Evolutionary conservation across 1,140 invertebrate genomes (phyloP).

Genomic region (Aphidius ervi): DNA sequence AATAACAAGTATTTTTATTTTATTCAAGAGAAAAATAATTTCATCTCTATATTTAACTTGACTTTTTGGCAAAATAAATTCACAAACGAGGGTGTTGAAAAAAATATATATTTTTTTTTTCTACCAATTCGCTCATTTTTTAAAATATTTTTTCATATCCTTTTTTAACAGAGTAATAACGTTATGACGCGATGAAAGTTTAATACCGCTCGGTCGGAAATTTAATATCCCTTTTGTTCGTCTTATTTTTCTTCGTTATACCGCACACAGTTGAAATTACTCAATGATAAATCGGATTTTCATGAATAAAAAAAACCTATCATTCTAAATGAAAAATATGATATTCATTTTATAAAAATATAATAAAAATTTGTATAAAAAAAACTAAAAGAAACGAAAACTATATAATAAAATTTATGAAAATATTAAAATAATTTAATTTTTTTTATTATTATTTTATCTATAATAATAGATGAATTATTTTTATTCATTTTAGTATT

Average conservation of each 20-base stretch:
- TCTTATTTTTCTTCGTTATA: constrained; percentile 22
- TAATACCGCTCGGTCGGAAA: constrained; percentile 35
- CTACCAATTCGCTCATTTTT: constrained; percentile 7
- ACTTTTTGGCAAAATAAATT: constrained; percentile 10
- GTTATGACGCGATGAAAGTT: constrained; percentile 37
- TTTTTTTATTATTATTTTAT: no score
- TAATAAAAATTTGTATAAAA: not conserved
- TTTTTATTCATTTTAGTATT: no score
- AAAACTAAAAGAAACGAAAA: no score
- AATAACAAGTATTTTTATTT: not conserved
- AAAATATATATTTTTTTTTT: constrained; percentile 1
- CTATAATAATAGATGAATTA: no score
- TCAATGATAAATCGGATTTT: constrained; percentile 30
- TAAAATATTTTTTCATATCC: constrained; percentile 12
- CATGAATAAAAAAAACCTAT: not conserved
- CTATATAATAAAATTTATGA: no score
- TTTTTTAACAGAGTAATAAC: constrained; percentile 27
- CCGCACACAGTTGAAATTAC: constrained; percentile 28
- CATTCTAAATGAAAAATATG: not conserved
- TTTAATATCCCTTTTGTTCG: constrained; percentile 31
- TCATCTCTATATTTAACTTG: constrained; percentile 6
- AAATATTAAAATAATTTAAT: no score
- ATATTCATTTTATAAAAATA: not conserved
- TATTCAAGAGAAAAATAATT: no score
- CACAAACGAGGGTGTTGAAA: constrained; percentile 24